Evolutionary conservation across 2,888 invertebrate genomes (phyloP).

Genomic region (Saturnia pavonia): DNA sequence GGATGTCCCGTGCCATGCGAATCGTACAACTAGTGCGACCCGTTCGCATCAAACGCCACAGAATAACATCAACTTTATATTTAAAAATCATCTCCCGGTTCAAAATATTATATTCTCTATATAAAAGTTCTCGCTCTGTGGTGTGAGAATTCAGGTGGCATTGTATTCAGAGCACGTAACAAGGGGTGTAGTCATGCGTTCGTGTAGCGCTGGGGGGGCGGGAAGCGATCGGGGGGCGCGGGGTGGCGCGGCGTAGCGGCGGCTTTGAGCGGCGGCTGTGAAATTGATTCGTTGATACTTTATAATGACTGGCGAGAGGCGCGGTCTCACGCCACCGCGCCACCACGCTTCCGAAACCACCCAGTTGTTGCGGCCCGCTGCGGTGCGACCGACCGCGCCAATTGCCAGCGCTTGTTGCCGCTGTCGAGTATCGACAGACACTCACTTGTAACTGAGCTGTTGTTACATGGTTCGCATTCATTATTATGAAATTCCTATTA

Average conservation of each 20-base stretch:
- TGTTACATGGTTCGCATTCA: conserved; percentile 21
- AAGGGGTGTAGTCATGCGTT: neutral
- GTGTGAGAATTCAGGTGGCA: neutral
- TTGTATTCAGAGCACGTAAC: neutral
- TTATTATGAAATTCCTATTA: conserved; percentile 13
- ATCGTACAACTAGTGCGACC: neutral
- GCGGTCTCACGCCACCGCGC: conserved; percentile 26
- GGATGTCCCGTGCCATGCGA: neutral
- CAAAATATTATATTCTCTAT: neutral
- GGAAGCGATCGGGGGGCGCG: conserved; percentile 23
- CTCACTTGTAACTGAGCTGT: conserved; percentile 11
- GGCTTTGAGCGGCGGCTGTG: conserved; percentile 55
- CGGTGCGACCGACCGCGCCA: neutral
- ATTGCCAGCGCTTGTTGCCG: conserved; percentile 20
- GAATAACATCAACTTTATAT: conserved; percentile 21
- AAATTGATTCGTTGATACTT: conserved; percentile 69
- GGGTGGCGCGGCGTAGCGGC: conserved; percentile 35
- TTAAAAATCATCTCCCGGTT: neutral
- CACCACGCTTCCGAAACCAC: neutral
- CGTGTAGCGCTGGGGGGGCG: neutral
- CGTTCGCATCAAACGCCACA: conserved; percentile 32
- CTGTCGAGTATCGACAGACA: conserved; percentile 15
- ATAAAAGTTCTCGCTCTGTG: neutral
- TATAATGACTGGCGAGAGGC: conserved; percentile 60
- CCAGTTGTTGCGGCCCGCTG: neutral